Evolutionary conservation across 2,797 vertebrate genomes (phyloP).

Genomic region (Aotus griseimembra): DNA sequence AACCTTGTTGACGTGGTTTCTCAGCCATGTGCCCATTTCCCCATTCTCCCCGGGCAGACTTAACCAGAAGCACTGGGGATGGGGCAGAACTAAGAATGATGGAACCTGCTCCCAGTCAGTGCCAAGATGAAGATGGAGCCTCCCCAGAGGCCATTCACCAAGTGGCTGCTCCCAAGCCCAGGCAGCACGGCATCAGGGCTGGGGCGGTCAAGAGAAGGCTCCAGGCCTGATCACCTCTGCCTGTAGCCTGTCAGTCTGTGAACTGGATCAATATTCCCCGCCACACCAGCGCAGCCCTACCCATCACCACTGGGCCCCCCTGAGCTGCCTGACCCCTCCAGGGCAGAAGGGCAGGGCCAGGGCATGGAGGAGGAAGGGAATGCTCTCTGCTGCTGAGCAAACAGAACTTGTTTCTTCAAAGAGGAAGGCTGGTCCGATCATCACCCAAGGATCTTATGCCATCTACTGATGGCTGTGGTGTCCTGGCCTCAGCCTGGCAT

Average conservation of each 20-base stretch:
- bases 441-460: not conserved
- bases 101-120: not conserved
- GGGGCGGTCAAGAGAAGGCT: constrained; percentile 49
- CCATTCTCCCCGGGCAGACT: constrained; percentile 51
- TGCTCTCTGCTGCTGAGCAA: constrained; percentile 13
- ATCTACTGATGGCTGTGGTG: not conserved
- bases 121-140: constrained; percentile 44
- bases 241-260: not conserved
- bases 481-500: constrained; percentile 14
- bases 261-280: constrained; percentile 5
- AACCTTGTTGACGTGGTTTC: constrained; percentile 46
- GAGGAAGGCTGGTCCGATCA: constrained; percentile 35
- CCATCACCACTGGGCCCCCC: constrained; percentile 6
- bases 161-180: not conserved
- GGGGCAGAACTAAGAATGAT: constrained; percentile 34
- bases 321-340: constrained; percentile 17
- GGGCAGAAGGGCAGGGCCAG: not conserved
- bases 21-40: constrained; percentile 61
- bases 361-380: not conserved
- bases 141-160: constrained; percentile 25
- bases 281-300: not conserved
- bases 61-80: constrained; percentile 50
- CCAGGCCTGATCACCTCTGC: not conserved
- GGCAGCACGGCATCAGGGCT: not conserved
- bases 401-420: constrained; percentile 41